Base-by-base conservation (phyloP, 2,888 invertebrate species). In the Sturmia bella region DNA sequence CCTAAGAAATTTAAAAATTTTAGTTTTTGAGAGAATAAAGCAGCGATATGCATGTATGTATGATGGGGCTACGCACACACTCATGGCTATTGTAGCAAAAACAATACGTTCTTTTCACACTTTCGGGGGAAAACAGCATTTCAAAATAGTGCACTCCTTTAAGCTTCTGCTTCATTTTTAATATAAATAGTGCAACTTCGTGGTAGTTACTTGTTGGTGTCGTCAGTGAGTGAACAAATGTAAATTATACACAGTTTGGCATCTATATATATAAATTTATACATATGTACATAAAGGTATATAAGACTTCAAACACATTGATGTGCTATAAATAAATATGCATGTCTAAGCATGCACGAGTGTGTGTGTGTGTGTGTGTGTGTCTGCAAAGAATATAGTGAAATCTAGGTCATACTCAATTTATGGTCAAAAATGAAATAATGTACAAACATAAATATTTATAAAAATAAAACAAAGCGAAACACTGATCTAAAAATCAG, bases 361-460 rank as follows among this genome's bases (percentile, higher is more conserved):
- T 43, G 17, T 56, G 27, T 0, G 15, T 41, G 19, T 41, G n/a
- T 41, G 21, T 12, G 1, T 52, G 7, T 6, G 9, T 56, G 17
- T 19, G 24, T 21, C 3, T 52, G 52, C 17, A 15, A 24, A 63
- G 15, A 54, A 45, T n/a, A 63, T 45, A 50, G 12, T 48, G 61
- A 69, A 81, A 81, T 63, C 73, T 77, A 50, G 81, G 81, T 77
- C 81, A 77, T 64, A 41, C 52, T 63, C 43, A 73, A 74, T 77
- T 73, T 82, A 69, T 82, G 69, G 64, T 69, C 63, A 74, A 74
- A 64, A 77, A 48, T 80, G n/a, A n/a, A n/a, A n/a, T n/a, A 6
- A 32, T 7, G 9, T 32, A 32, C 32, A 32, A 9, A 32, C 32
- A 32, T 32, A 32, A 56, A 39, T 77, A 77, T 68, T 75, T 75